Conservation (phyloP, 2,113 vertebrate genomes). For the Lanius ludovicianus region DNA sequence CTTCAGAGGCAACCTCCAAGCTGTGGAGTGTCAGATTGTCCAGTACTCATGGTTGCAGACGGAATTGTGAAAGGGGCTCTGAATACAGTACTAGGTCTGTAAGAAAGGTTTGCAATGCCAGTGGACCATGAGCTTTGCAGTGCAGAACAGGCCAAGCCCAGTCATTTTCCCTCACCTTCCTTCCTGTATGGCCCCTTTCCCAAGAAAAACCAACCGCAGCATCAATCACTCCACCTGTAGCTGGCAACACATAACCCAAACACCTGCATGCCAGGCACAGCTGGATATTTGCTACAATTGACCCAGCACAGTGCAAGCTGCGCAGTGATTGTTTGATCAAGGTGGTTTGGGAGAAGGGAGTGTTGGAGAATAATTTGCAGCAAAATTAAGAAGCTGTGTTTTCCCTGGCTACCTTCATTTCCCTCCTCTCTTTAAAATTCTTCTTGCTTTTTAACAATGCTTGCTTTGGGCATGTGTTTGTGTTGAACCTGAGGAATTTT, state of each 20-base stretch:
- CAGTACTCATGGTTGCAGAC: background rate
- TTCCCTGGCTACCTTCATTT: constrained; percentile 44
- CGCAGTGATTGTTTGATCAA: constrained; percentile 14
- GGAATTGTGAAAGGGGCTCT: background rate
- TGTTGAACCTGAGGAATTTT: constrained; percentile 3
- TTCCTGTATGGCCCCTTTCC: background rate
- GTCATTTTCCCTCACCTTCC: background rate
- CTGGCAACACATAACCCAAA: background rate
- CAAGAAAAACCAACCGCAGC: background rate
- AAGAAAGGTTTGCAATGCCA: background rate
- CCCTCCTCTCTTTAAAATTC: constrained; percentile 20
- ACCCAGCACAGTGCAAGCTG: background rate
- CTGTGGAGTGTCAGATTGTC: background rate
- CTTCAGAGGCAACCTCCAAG: background rate
- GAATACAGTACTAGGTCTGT: background rate
- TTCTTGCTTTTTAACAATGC: constrained; percentile 21
- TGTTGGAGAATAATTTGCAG: constrained; percentile 23
- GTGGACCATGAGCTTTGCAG: background rate
- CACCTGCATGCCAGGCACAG: constrained; percentile 13
- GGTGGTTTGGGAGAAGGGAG: constrained; percentile 1
- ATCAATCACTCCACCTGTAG: background rate
- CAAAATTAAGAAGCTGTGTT: constrained; percentile 55
- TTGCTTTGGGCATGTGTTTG: constrained; percentile 1
- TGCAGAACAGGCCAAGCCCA: background rate
- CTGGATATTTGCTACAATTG: background rate